phyloP scores from a whole-genome alignment of 2,113 vertebrate species.

The Lamprologus speciosus region DNA sequence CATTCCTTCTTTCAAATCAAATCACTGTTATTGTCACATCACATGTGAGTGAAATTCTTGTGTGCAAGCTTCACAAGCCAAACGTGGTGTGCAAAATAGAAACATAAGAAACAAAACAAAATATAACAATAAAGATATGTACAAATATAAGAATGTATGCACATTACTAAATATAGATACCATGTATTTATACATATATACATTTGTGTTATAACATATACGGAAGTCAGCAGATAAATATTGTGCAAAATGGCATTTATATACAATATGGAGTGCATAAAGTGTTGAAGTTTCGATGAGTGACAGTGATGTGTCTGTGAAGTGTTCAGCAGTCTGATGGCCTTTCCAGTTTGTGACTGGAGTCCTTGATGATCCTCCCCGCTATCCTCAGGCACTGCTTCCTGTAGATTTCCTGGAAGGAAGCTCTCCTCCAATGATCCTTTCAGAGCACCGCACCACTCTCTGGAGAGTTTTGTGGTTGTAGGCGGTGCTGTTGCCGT shows the following conservation, averaged over 20 bases:
- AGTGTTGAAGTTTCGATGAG: neutral
- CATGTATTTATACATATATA: neutral
- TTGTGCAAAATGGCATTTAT: neutral
- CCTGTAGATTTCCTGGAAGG: neutral
- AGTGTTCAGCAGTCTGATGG: neutral
- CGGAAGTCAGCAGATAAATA: accelerated
- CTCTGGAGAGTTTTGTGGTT: neutral
- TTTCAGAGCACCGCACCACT: neutral
- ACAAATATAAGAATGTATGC: neutral
- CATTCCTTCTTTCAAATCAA: neutral
- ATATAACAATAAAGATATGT: neutral
- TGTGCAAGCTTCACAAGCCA: neutral
- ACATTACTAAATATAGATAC: accelerated
- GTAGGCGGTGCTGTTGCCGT: accelerated
- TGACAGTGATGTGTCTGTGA: neutral
- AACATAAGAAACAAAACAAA: accelerated
- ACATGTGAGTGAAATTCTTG: neutral
- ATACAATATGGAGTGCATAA: neutral
- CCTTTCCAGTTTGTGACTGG: neutral
- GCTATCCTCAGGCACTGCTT: neutral
- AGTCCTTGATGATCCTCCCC: neutral
- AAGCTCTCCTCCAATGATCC: neutral
- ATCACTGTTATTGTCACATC: neutral
- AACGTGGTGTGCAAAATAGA: neutral
- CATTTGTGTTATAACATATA: neutral